These are phyloP conservation scores for Patella ulyssiponensis DNA, from an alignment of 2,888 invertebrate species.

Conservation along the genomic window DNA sequence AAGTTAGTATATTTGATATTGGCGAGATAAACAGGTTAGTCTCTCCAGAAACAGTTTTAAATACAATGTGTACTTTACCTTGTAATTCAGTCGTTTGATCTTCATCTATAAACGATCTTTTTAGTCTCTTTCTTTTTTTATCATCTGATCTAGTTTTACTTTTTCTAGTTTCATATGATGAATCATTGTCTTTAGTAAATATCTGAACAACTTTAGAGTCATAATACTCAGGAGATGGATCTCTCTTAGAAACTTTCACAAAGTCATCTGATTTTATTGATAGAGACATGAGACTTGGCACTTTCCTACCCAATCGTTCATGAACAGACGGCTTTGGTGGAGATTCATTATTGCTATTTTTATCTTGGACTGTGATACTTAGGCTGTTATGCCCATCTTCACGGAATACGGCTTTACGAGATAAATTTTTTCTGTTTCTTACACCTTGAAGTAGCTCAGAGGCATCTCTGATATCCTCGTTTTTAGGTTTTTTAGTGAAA, in stretches of 20 bases:
- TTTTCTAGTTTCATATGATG: not conserved
- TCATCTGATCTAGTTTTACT: conserved; percentile 1
- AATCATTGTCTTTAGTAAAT: not conserved
- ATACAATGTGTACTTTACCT: too few relatives aligned
- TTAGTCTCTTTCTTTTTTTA: conserved; percentile 28
- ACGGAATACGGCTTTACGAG: conserved; percentile 11
- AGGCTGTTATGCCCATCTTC: conserved; percentile 7
- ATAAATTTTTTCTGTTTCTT: not conserved
- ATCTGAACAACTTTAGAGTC: not conserved
- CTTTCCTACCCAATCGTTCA: conserved; percentile 47
- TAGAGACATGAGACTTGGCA: conserved; percentile 14
- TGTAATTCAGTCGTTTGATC: too few relatives aligned
- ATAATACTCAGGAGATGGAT: not conserved
- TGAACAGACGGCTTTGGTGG: conserved; percentile 41
- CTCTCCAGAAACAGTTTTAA: too few relatives aligned
- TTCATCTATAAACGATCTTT: not conserved
- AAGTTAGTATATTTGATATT: too few relatives aligned
- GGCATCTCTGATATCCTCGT: not conserved
- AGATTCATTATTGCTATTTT: conserved; percentile 15
- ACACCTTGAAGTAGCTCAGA: not conserved
- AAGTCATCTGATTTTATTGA: conserved; percentile 5
- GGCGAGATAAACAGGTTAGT: too few relatives aligned
- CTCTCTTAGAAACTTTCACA: not conserved
- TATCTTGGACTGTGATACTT: conserved; percentile 18
- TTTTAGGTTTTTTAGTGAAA: not conserved